These are phyloP conservation scores for Serrognathus titanus DNA, from an alignment of 2,888 invertebrate species.

Conservation along the genomic window DNA sequence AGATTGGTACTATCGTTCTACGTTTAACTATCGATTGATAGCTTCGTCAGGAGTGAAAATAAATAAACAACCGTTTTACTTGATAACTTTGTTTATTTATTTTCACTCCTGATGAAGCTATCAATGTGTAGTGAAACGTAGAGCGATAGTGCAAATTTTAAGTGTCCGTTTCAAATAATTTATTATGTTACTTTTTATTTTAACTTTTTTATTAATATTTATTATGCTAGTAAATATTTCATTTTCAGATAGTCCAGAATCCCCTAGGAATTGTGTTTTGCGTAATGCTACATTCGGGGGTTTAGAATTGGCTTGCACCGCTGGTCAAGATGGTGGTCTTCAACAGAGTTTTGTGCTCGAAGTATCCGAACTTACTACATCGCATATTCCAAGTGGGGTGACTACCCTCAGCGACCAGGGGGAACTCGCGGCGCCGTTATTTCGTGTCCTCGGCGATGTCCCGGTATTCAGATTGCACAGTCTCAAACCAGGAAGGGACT, in stretches of 20 bases:
- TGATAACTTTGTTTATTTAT: too few species aligned
- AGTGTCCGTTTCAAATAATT: too few species aligned
- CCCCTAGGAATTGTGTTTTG: slow-evolving; percentile 71
- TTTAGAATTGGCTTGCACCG: slow-evolving; percentile 68
- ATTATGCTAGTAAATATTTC: slow-evolving; percentile 16
- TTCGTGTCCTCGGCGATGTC: slow-evolving; percentile 61
- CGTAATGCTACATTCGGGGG: slow-evolving; percentile 60
- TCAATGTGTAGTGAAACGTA: too few species aligned
- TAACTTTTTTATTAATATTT: too few species aligned
- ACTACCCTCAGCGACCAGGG: slow-evolving; percentile 49
- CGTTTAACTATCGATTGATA: too few species aligned
- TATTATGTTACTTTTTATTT: too few species aligned
- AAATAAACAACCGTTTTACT: too few species aligned
- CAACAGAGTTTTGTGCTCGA: slow-evolving; percentile 80
- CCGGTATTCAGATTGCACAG: slow-evolving; percentile 69
- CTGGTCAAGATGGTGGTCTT: slow-evolving; percentile 78
- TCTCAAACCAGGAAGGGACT: slow-evolving; percentile 71
- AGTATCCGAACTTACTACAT: slow-evolving; percentile 55
- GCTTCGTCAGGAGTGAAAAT: too few species aligned
- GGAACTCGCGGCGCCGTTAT: slow-evolving; percentile 45
- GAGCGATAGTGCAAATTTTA: too few species aligned
- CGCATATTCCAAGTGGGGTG: slow-evolving; percentile 36
- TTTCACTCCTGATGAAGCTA: too few species aligned
- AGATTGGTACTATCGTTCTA: too few species aligned
- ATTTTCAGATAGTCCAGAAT: slow-evolving; percentile 68